Evolutionary conservation across 2,113 vertebrate species (phyloP).

Genomic region (Microtus oregoni): DNA sequence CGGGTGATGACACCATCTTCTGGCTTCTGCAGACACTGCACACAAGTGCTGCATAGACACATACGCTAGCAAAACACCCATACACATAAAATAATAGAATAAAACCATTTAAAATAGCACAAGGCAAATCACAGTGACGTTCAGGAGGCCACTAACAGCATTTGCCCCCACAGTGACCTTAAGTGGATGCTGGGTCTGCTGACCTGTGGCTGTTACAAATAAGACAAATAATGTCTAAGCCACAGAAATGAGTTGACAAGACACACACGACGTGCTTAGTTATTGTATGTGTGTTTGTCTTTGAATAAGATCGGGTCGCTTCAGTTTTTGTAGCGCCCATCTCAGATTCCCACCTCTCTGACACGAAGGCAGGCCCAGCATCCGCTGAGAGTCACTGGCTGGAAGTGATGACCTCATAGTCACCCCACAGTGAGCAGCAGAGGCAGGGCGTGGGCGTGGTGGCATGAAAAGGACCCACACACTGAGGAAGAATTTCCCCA

Average conservation of each 20-base stretch:
- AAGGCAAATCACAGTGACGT: not conserved
- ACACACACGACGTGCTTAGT: not conserved
- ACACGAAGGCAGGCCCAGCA: not conserved
- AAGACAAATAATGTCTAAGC: not conserved
- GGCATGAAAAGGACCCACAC: not conserved
- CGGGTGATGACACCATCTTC: not conserved
- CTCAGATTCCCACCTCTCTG: conserved; percentile 33
- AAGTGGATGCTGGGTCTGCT: not conserved
- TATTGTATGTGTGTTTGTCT: not conserved
- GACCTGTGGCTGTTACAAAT: conserved; percentile 37
- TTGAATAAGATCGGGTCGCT: not conserved
- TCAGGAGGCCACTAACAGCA: not conserved
- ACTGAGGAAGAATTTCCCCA: not conserved
- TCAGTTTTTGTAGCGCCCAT: too few species aligned
- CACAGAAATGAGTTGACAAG: not conserved
- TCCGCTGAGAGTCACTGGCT: conserved; percentile 36
- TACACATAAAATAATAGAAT: not conserved
- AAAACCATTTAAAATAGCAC: not conserved
- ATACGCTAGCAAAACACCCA: not conserved
- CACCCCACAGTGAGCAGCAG: not conserved
- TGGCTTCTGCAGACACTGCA: not conserved
- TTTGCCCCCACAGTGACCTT: not conserved
- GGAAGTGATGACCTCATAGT: conserved; percentile 67
- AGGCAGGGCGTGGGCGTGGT: not conserved
- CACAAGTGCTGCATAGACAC: not conserved